These are phyloP conservation scores for Drosophila koepferae DNA, from an alignment of 2,888 invertebrate genomes.

Conservation along the genomic window DNA sequence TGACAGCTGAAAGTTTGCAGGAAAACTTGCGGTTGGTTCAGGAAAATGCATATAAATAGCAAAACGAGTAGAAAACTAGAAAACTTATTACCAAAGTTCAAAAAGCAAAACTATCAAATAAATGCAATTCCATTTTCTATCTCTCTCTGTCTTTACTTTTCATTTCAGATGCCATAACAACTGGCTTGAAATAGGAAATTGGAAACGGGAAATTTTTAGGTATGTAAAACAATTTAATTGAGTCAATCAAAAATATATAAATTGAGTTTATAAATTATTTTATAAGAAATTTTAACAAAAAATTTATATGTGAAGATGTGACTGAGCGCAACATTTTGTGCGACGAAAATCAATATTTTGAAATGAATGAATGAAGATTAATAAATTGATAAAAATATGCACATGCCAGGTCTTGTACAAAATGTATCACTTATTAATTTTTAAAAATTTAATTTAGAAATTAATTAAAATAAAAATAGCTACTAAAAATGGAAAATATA, in stretches of 20 bases:
- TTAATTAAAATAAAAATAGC: too few relatives aligned
- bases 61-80: constrained; percentile 21
- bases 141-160: not conserved
- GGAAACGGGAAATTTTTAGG: not conserved
- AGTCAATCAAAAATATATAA: constrained; percentile 1
- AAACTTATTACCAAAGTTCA: constrained; percentile 28
- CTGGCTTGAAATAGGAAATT: not conserved
- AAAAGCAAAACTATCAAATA: constrained; percentile 22
- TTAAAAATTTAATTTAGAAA: too few relatives aligned
- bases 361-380: too few relatives aligned
- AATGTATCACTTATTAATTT: too few relatives aligned
- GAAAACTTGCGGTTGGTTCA: constrained; percentile 34
- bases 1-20: constrained; percentile 45
- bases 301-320: too few relatives aligned
- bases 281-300: too few relatives aligned
- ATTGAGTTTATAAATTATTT: not conserved
- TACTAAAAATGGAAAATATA: too few relatives aligned
- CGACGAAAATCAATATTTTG: too few relatives aligned
- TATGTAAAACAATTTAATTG: constrained; percentile 11
- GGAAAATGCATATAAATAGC: constrained; percentile 35
- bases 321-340: too few relatives aligned
- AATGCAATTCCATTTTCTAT: constrained; percentile 28
- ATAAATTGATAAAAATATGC: too few relatives aligned
- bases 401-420: too few relatives aligned
- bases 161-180: not conserved